Conservation (phyloP, 2,888 invertebrate species). For the Mythimna albipuncta region DNA sequence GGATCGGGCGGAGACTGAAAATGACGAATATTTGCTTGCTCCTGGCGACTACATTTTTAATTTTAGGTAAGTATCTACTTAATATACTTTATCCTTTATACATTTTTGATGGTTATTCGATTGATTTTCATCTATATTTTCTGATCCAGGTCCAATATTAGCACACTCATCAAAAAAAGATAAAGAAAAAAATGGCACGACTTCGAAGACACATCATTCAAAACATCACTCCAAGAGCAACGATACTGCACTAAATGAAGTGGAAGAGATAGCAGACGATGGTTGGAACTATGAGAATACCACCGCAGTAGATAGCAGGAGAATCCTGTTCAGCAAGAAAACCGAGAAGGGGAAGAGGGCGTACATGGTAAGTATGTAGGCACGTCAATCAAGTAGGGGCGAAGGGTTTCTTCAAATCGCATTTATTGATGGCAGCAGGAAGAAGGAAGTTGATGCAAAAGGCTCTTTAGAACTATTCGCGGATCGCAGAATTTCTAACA, state of each 20-base stretch:
- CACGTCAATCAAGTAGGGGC: no score
- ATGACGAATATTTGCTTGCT: conserved; percentile 70
- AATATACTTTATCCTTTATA: background rate
- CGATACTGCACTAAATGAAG: conserved; percentile 58
- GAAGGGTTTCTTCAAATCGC: background rate
- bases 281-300: conserved; percentile 84
- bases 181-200: conserved; percentile 34
- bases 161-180: conserved; percentile 58
- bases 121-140: background rate
- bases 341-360: conserved; percentile 79
- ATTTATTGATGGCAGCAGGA: background rate
- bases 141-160: conserved; percentile 56
- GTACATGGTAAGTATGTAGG: conserved; percentile 79
- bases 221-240: conserved; percentile 52
- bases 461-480: background rate
- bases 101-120: background rate
- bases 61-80: conserved; percentile 70
- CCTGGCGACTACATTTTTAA: conserved; percentile 60
- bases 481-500: background rate
- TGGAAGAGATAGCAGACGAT: conserved; percentile 77
- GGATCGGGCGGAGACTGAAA: conserved; percentile 66
- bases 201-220: conserved; percentile 38
- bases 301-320: conserved; percentile 79
- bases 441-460: background rate
- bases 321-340: conserved; percentile 82